These are phyloP conservation scores for Oxystoma pomonae DNA, from an alignment of 2,888 invertebrate genomes.

Conservation along the genomic window DNA sequence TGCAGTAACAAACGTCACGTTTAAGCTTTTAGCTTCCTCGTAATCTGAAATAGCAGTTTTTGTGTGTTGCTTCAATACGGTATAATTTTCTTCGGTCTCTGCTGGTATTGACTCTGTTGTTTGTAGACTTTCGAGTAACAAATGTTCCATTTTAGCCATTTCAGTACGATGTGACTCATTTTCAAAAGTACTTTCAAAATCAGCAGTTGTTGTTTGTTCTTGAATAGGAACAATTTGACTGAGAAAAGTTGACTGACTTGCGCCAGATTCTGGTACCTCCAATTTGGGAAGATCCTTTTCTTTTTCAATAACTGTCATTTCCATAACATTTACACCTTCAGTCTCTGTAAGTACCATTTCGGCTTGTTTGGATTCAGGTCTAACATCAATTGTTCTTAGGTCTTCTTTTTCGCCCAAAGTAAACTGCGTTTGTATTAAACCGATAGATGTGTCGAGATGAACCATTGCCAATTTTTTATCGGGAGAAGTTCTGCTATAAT, in stretches of 20 bases:
- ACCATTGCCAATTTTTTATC: conserved; percentile 46
- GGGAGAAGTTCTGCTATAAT: conserved; percentile 46
- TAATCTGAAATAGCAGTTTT: conserved; percentile 51
- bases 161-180: conserved; percentile 25
- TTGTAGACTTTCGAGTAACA: conserved; percentile 55
- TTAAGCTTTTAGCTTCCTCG: conserved; percentile 54
- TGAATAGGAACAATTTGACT: conserved; percentile 56
- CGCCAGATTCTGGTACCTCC: conserved; percentile 45
- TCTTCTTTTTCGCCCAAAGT: conserved; percentile 53
- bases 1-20: conserved; percentile 53
- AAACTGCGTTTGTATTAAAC: conserved; percentile 49
- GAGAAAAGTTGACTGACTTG: conserved; percentile 53
- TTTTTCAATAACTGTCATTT: conserved; percentile 51
- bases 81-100: conserved; percentile 56
- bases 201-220: conserved; percentile 53
- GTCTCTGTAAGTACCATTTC: conserved; percentile 53
- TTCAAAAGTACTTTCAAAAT: conserved; percentile 39
- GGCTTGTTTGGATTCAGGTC: conserved; percentile 54
- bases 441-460: conserved; percentile 47
- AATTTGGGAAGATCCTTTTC: conserved; percentile 50
- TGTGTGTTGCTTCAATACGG: conserved; percentile 45
- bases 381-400: conserved; percentile 43
- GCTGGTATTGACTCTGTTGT: conserved; percentile 54
- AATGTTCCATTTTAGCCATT: conserved; percentile 31
- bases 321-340: conserved; percentile 58